Evolutionary conservation across 2,113 vertebrate genomes (phyloP).

Genomic region (Pangasianodon hypophthalmus): DNA sequence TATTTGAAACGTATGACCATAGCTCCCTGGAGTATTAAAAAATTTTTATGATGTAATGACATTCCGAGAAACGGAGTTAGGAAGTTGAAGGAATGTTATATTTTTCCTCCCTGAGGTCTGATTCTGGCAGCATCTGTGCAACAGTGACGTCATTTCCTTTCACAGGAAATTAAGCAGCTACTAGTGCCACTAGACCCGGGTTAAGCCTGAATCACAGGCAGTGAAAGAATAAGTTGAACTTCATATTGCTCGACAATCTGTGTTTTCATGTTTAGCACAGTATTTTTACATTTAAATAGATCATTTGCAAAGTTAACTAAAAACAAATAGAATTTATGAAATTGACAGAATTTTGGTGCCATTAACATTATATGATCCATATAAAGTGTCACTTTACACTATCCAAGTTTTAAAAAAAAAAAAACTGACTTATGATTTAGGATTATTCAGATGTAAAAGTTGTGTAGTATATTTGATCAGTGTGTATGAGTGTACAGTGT

Average conservation of each 20-base stretch:
- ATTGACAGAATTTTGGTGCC: neutral
- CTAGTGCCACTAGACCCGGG: neutral
- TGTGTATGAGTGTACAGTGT: neutral
- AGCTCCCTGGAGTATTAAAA: neutral
- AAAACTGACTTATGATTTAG: neutral
- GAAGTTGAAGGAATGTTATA: constrained; percentile 22
- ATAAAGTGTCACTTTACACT: neutral
- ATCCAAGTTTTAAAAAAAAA: neutral
- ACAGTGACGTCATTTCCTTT: constrained; percentile 14
- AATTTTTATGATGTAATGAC: constrained; percentile 23
- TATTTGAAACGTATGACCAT: neutral
- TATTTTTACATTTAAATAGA: neutral
- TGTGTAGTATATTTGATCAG: neutral
- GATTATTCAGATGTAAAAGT: neutral
- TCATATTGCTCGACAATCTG: neutral
- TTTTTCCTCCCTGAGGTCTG: constrained; percentile 14
- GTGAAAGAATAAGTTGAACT: neutral
- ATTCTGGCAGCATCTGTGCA: neutral
- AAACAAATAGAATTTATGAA: neutral
- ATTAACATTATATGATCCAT: neutral
- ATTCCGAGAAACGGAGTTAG: constrained; percentile 4
- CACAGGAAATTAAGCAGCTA: constrained; percentile 13
- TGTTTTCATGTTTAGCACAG: neutral
- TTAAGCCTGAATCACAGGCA: neutral
- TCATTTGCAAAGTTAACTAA: neutral